phyloP scores from a whole-genome alignment of 2,888 invertebrate species.

The Allolobophora icterica region DNA sequence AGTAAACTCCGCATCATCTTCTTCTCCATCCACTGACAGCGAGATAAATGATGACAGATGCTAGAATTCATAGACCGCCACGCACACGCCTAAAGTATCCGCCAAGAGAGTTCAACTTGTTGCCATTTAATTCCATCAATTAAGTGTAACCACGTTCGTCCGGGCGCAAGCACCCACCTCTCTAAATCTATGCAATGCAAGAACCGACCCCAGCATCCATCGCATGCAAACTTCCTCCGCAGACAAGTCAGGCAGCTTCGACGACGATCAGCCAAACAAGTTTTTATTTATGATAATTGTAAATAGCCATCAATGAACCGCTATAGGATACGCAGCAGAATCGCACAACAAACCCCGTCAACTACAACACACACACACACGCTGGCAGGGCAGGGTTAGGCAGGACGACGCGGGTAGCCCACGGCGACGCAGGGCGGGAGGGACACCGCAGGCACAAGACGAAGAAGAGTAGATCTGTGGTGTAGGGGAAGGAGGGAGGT shows the following conservation, averaged over 20 bases:
- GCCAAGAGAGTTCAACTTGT: not conserved
- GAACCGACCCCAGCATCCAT: not conserved
- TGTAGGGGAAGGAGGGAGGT: not conserved
- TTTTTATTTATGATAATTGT: slow-evolving; percentile 17
- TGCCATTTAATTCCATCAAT: slow-evolving; percentile 11
- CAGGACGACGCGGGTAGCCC: not conserved
- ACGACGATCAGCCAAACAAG: slow-evolving; percentile 4
- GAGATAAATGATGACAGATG: not conserved
- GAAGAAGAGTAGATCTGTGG: not conserved
- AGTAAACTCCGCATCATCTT: not conserved
- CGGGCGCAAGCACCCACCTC: not conserved
- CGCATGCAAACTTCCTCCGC: not conserved
- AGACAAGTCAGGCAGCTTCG: not conserved
- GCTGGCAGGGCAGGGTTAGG: not conserved
- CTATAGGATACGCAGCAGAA: not conserved
- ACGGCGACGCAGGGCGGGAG: not conserved
- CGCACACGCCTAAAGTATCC: not conserved
- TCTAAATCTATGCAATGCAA: not conserved
- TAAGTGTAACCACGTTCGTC: not conserved
- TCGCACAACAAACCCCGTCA: slow-evolving; percentile 3
- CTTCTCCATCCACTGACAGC: not conserved
- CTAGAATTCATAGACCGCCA: not conserved
- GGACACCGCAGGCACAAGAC: not conserved
- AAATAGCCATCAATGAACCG: not conserved
- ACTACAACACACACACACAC: not conserved